Percentiles rank a stretch among this genome's conserved stretches.
These are phyloP conservation scores for Drymodes brunneopygia DNA, from an alignment of 2,113 vertebrate species.

Conservation along the genomic window DNA sequence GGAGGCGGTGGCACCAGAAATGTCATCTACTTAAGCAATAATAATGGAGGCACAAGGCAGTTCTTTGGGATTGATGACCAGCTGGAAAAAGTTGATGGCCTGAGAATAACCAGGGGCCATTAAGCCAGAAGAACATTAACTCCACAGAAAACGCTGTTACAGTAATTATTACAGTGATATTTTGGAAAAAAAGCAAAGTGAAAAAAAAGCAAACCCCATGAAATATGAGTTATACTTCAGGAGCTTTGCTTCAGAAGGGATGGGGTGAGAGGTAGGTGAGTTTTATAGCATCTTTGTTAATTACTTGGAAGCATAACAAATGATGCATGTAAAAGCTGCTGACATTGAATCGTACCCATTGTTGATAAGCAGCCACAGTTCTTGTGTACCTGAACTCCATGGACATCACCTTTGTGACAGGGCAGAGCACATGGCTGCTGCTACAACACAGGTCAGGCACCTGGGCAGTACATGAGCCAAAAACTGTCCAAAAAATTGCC, in stretches of 20 bases:
- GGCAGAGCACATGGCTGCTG: neutral
- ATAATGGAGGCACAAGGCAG: slow-evolving; percentile 46
- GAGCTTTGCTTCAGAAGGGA: neutral
- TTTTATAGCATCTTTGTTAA: neutral
- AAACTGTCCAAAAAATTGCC: neutral
- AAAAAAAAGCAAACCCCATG: neutral
- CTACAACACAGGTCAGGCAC: neutral
- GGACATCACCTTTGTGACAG: neutral
- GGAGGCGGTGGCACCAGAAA: slow-evolving; percentile 7
- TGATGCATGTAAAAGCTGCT: neutral
- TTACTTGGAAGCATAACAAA: neutral
- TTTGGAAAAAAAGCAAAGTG: neutral
- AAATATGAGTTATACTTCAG: neutral
- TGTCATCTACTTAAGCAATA: slow-evolving; percentile 52
- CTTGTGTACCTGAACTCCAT: neutral
- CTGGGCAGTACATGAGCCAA: neutral
- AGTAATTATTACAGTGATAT: slow-evolving; percentile 64
- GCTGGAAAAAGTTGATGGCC: slow-evolving; percentile 67
- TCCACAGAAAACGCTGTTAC: slow-evolving; percentile 59
- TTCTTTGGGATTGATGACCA: slow-evolving; percentile 67
- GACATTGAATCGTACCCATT: neutral
- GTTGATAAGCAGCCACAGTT: neutral
- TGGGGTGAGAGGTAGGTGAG: neutral
- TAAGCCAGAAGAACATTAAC: slow-evolving; percentile 73
- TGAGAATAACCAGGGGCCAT: slow-evolving; percentile 71